Evolutionary conservation across 1,140 invertebrate genomes (phyloP).

Genomic region (Nymphalis io): DNA sequence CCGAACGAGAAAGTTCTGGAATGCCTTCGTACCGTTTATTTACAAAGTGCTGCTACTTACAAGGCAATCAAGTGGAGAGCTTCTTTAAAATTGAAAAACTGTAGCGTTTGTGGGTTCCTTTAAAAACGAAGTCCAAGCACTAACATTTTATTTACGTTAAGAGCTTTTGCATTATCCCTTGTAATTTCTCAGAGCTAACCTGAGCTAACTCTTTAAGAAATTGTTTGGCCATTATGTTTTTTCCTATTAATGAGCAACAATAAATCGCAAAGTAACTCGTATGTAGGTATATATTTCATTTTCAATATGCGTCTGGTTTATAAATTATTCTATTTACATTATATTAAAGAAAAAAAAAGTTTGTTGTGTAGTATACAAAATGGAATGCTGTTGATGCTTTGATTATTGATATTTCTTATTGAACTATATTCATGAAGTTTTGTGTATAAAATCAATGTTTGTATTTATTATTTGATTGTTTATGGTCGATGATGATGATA

Average conservation of each 20-base stretch:
- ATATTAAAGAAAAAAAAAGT: too few relatives aligned
- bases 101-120: slow-evolving; percentile 53
- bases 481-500: too few relatives aligned
- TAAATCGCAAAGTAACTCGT: not conserved
- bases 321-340: too few relatives aligned
- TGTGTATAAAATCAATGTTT: too few relatives aligned
- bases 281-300: too few relatives aligned
- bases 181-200: slow-evolving; percentile 49
- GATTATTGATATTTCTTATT: too few relatives aligned
- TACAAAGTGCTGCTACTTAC: slow-evolving; percentile 29
- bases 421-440: too few relatives aligned
- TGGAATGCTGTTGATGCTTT: too few relatives aligned
- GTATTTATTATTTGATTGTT: too few relatives aligned
- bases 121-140: slow-evolving; percentile 41
- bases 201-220: slow-evolving; percentile 37
- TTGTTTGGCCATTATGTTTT: slow-evolving; percentile 14
- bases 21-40: slow-evolving; percentile 1
- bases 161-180: slow-evolving; percentile 48
- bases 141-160: slow-evolving; percentile 60
- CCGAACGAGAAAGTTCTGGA: not conserved
- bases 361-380: too few relatives aligned
- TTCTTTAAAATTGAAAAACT: slow-evolving; percentile 66
- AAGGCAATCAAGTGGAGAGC: slow-evolving; percentile 64
- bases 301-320: too few relatives aligned
- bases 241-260: not conserved